Conservation (phyloP, 2,888 invertebrate genomes). For the Epirrhoe alternata region DNA sequence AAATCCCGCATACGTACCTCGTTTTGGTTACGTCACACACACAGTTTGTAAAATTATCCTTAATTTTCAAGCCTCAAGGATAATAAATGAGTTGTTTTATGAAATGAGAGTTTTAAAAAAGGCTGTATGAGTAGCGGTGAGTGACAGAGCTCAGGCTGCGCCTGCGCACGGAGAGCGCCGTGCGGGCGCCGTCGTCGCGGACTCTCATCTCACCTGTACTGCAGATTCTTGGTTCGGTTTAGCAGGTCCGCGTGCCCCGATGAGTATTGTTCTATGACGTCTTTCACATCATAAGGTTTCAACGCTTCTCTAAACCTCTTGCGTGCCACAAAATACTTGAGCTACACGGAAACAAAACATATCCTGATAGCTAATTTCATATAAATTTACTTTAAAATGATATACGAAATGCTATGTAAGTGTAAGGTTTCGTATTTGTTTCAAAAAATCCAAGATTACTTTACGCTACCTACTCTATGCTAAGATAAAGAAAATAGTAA, state of each 20-base stretch:
- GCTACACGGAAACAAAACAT: constrained; percentile 86
- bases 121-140: constrained; percentile 56
- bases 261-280: constrained; percentile 97
- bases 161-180: constrained; percentile 37
- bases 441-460: background rate
- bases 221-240: constrained; percentile 94
- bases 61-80: constrained; percentile 25
- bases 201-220: constrained; percentile 88
- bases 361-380: constrained; percentile 58
- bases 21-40: background rate
- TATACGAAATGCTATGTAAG: background rate
- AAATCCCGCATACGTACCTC: background rate
- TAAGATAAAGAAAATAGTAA: no score
- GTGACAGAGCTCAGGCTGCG: constrained; percentile 51
- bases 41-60: constrained; percentile 1
- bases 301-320: constrained; percentile 96
- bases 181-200: constrained; percentile 42
- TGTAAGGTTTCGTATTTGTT: background rate
- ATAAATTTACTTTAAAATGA: constrained; percentile 16
- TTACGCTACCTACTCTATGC: background rate
- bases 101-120: constrained; percentile 43
- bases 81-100: constrained; percentile 31
- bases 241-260: constrained; percentile 95
- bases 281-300: constrained; percentile 97
- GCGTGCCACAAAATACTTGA: constrained; percentile 95